These are phyloP conservation scores for Sebastes schlegelii DNA, from an alignment of 2,113 vertebrate species.

Conservation along the genomic window DNA sequence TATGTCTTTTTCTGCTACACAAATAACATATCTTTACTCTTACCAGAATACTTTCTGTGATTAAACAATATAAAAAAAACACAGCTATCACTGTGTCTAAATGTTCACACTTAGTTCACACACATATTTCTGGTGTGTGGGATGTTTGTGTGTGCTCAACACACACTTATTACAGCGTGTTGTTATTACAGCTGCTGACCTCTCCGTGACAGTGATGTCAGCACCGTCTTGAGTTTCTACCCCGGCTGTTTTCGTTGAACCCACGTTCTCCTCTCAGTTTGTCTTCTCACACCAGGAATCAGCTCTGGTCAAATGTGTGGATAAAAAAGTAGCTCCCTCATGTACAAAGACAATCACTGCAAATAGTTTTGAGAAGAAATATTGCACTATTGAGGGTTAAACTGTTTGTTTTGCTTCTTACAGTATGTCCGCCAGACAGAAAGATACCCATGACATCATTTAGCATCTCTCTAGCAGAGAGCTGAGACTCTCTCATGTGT, in stretches of 20 bases:
- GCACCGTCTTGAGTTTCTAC: constrained; percentile 46
- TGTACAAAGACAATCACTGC: background rate
- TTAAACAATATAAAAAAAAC: background rate
- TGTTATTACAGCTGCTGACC: constrained; percentile 74
- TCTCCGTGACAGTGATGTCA: constrained; percentile 51
- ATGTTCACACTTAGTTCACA: constrained; percentile 5
- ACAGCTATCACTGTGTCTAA: background rate
- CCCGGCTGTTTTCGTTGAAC: constrained; percentile 56
- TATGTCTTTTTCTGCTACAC: background rate
- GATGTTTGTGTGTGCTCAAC: constrained; percentile 11
- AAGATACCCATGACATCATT: constrained; percentile 9
- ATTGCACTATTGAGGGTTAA: constrained; percentile 5
- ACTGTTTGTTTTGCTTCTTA: constrained; percentile 32
- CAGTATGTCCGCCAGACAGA: background rate
- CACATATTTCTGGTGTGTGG: background rate
- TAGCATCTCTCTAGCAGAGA: background rate
- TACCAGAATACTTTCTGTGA: background rate
- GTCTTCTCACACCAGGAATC: constrained; percentile 60
- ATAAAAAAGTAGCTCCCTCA: constrained; percentile 30
- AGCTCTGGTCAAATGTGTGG: constrained; percentile 29
- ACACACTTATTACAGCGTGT: constrained; percentile 32
- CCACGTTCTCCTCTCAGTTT: constrained; percentile 49
- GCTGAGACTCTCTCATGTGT: background rate
- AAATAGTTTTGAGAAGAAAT: background rate
- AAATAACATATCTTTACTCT: background rate